Evolutionary conservation across 2,888 invertebrate species (phyloP).

Genomic region (Mimachlamys varia): DNA sequence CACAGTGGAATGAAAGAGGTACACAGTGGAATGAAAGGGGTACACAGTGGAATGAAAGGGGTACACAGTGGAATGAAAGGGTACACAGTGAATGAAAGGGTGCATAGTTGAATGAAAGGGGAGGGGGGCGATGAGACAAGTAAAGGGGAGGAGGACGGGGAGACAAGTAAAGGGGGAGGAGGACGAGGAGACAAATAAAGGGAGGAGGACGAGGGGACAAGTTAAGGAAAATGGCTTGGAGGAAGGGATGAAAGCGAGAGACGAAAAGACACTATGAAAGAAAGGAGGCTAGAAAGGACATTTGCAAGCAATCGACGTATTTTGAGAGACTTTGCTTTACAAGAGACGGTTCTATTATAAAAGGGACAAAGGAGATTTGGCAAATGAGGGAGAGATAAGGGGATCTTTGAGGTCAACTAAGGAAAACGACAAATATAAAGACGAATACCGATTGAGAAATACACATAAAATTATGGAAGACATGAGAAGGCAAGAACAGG

Average conservation of each 20-base stretch:
- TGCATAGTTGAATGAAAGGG: background rate
- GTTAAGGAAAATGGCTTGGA: background rate
- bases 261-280: too few relatives aligned
- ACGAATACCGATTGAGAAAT: too few relatives aligned
- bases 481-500: too few relatives aligned
- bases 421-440: too few relatives aligned
- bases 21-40: too few relatives aligned
- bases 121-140: background rate
- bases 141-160: background rate
- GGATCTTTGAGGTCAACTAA: background rate
- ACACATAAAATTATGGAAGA: too few relatives aligned
- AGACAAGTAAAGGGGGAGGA: background rate
- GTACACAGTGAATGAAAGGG: background rate
- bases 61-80: background rate
- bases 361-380: background rate
- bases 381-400: background rate
- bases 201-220: background rate
- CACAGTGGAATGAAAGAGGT: background rate
- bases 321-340: too few relatives aligned
- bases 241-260: background rate
- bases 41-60: too few relatives aligned
- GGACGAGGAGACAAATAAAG: background rate
- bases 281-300: too few relatives aligned
- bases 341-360: background rate
- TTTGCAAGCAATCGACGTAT: too few relatives aligned